A percentile compares a stretch with the other conserved stretches of the same genome.
Conservation (phyloP, 1,140 invertebrate genomes). For the Asobara japonica region DNA sequence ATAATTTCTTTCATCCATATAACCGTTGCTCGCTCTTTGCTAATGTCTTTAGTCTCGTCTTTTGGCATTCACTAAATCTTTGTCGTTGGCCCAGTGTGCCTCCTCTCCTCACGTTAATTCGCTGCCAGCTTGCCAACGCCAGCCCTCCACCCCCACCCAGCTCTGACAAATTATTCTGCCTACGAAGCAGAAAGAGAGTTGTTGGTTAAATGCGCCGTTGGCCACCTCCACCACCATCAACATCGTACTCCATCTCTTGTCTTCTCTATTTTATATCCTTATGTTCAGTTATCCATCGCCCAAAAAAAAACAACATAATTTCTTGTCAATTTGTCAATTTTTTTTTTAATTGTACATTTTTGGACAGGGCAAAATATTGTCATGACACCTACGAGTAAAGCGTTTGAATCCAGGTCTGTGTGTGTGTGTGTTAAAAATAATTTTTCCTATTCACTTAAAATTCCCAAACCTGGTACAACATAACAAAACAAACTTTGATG, state of each 20-base stretch:
- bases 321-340: too few species aligned
- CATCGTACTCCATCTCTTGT: background rate
- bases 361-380: too few species aligned
- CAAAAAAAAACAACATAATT: too few species aligned
- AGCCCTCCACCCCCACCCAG: conserved; percentile 20
- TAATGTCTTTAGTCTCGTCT: background rate
- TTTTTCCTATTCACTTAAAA: too few species aligned
- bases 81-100: conserved; percentile 6
- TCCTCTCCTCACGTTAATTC: conserved; percentile 35
- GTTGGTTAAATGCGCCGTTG: conserved; percentile 13
- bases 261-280: conserved; percentile 24
- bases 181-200: conserved; percentile 31
- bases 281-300: too few species aligned
- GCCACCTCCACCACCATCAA: conserved; percentile 20
- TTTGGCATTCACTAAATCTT: conserved; percentile 12
- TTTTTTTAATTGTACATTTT: too few species aligned
- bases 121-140: conserved; percentile 35
- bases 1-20: background rate
- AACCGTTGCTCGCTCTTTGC: background rate
- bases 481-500: too few species aligned
- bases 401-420: too few species aligned
- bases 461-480: too few species aligned
- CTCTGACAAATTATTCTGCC: conserved; percentile 40
- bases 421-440: too few species aligned
- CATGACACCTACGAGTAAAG: too few species aligned